Base-by-base conservation (phyloP, 2,113 vertebrate species). In the Callospermophilus lateralis region DNA sequence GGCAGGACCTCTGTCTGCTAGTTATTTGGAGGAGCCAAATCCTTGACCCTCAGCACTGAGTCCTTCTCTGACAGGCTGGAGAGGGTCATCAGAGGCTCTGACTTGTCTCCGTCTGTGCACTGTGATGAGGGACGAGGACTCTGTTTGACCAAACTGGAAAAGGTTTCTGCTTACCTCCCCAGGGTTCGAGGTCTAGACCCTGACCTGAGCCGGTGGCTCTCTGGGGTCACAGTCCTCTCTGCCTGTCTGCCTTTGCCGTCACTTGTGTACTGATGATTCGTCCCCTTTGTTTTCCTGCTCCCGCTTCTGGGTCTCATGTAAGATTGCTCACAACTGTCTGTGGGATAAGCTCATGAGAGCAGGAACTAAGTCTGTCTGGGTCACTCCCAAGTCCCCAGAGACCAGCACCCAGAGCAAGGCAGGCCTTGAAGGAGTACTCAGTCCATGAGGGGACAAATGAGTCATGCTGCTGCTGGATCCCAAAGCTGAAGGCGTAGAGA, bases 41-140 rank as follows among this genome's bases (percentile, higher is more conserved):
- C 17, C 28, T 39, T 79, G 74, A n/a, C n/a, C 45, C 24, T 81
- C 30, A 37, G 53, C 68, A n/a, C 28, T 4, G 17, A 93, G 32
- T 51, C n/a, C 6, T 77, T n/a, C 15, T 58, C 17, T 26, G 24
- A 34, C 45, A 67, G 17, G 42, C 11, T 48, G 15, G 32, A n/a
- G 51, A 32, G 70, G 55, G 20, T 26, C 13, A 32, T 83, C 5
- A 10, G 58, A 83, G 83, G 30, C 28, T 34, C n/a, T 10, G 26
- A 15, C 4, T 26, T 0, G 0, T 61, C 37, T 51, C 28, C 26
- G 15, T 11, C 42, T 4, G 34, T 20, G 78, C 26, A 3, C 24
- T 7, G 3, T 61, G 55, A 30, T 51, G 37, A 55, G 61, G 7
- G 32, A 20, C 28, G n/a, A 16, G 32, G 28, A 51, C 67, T 73